phyloP scores from a whole-genome alignment of 2,113 vertebrate species.

The Peromyscus leucopus region DNA sequence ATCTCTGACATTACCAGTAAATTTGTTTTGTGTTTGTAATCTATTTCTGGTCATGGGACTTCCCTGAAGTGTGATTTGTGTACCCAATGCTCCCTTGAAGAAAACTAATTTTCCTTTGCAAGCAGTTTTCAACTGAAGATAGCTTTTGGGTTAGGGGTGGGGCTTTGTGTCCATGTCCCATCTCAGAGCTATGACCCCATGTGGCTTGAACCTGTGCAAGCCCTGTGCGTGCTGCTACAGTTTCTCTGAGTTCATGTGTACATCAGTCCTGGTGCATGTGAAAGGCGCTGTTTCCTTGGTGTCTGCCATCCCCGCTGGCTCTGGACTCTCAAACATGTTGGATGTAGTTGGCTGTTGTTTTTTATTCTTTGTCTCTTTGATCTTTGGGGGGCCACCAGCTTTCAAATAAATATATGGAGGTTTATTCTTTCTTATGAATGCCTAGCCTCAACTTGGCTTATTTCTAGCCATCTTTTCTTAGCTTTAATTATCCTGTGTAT shows the following conservation, averaged over 20 bases:
- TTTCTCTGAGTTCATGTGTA: background rate
- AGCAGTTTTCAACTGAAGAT: background rate
- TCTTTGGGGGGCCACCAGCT: too few relatives aligned
- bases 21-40: too few relatives aligned
- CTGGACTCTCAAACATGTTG: background rate
- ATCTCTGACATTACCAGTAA: background rate
- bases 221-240: background rate
- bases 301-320: background rate
- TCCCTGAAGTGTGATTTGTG: background rate
- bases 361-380: too few relatives aligned
- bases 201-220: background rate
- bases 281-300: background rate
- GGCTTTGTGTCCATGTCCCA: background rate
- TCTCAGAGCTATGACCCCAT: background rate
- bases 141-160: background rate
- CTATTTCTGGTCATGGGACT: background rate
- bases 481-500: too few relatives aligned
- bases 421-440: too few relatives aligned
- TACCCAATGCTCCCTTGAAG: background rate
- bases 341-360: too few relatives aligned
- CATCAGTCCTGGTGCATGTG: background rate
- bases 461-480: too few relatives aligned
- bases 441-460: too few relatives aligned
- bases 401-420: too few relatives aligned
- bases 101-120: background rate